A percentile compares a stretch with the other conserved stretches of the same genome.
These are phyloP conservation scores for Brachionus rubens DNA, from an alignment of 1,140 invertebrate genomes.

Conservation along the genomic window DNA sequence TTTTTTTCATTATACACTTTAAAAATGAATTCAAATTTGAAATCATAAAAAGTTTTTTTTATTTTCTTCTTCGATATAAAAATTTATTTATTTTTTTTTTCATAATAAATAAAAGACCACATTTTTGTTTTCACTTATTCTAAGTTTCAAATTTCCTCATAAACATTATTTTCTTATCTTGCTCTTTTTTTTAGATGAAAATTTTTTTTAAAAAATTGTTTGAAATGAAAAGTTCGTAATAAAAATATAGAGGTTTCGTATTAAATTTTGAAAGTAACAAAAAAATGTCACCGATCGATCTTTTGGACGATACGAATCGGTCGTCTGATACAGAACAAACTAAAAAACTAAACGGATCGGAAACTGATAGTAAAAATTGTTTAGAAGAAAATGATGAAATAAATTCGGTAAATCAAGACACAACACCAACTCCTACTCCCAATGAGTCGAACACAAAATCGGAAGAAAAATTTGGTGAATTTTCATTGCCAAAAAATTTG, in stretches of 20 bases:
- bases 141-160: not conserved
- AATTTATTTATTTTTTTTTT: too few species aligned
- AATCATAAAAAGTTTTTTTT: too few species aligned
- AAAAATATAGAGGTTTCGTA: too few species aligned
- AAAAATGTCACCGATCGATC: conserved; percentile 23
- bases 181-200: conserved; percentile 3
- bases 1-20: too few species aligned
- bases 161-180: conserved; percentile 8
- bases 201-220: not conserved
- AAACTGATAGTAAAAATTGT: conserved; percentile 8
- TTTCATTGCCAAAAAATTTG: conserved; percentile 7
- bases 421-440: conserved; percentile 30
- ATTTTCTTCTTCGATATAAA: too few species aligned
- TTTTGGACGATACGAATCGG: conserved; percentile 2
- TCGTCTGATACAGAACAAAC: not conserved
- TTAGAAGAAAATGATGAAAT: conserved; percentile 37
- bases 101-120: too few species aligned
- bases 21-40: too few species aligned
- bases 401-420: conserved; percentile 45
- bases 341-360: not conserved
- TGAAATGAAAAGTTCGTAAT: conserved; percentile 32
- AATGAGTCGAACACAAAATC: conserved; percentile 33
- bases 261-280: too few species aligned
- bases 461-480: conserved; percentile 40
- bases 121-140: too few species aligned